phyloP scores from a whole-genome alignment of 2,888 invertebrate genomes.

The Gortyna flavago region DNA sequence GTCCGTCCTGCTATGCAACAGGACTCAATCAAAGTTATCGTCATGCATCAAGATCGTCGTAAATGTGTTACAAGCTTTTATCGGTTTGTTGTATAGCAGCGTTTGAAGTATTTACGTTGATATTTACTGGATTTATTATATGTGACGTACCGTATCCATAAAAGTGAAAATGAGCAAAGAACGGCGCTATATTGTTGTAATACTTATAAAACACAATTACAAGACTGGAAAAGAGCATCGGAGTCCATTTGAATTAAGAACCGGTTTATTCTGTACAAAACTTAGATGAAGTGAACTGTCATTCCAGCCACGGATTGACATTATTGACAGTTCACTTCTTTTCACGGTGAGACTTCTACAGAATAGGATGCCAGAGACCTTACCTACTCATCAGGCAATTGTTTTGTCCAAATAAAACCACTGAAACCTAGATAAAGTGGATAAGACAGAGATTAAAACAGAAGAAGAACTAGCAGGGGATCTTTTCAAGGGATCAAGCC shows the following conservation, averaged over 20 bases:
- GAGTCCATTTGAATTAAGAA: neutral
- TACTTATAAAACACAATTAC: neutral
- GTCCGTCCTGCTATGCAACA: conserved; percentile 64
- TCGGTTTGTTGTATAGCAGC: conserved; percentile 59
- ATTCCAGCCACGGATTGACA: neutral
- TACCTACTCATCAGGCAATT: neutral
- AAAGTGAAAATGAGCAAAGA: neutral
- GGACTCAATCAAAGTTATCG: conserved; percentile 73
- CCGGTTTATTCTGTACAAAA: neutral
- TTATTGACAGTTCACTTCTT: no score
- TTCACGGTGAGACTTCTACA: neutral
- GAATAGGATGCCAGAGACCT: neutral
- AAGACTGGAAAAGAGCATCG: neutral
- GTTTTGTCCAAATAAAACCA: neutral
- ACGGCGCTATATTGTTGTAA: neutral
- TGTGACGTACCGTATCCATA: conserved; percentile 27
- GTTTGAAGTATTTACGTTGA: conserved; percentile 59
- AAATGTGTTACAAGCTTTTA: conserved; percentile 74
- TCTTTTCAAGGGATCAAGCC: no score
- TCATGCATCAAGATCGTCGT: conserved; percentile 71
- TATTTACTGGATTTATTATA: conserved; percentile 47
- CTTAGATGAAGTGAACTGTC: neutral
- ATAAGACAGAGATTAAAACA: no score
- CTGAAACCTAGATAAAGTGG: no score
- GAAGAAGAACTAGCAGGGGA: no score